Evolutionary conservation across 2,797 vertebrate species (phyloP).

Genomic region (Mareca penelope): DNA sequence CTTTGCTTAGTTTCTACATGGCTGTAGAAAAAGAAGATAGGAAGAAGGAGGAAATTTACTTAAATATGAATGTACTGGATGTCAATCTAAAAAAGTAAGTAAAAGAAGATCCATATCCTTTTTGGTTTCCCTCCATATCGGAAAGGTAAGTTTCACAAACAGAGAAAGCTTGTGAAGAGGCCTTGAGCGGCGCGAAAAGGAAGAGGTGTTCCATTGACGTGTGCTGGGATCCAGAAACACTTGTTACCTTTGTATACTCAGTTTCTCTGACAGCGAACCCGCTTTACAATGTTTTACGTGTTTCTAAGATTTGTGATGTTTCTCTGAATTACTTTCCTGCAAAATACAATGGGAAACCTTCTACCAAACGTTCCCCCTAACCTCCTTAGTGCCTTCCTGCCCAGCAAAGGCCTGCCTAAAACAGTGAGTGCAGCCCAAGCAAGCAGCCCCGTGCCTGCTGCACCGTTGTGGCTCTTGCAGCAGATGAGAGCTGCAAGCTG

Average conservation of each 20-base stretch:
- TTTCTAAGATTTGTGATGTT: not conserved
- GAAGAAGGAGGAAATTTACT: not conserved
- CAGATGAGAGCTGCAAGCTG: not conserved
- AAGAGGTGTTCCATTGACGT: not conserved
- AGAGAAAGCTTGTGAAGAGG: not conserved
- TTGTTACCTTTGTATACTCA: accelerated
- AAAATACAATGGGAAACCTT: not conserved
- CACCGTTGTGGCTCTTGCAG: accelerated
- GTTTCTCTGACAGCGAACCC: not conserved
- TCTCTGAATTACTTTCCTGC: not conserved
- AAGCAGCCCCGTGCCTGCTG: accelerated
- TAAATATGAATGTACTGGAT: not conserved
- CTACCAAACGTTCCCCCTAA: not conserved
- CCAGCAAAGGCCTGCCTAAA: not conserved
- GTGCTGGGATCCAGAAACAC: not conserved
- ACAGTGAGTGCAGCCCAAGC: accelerated
- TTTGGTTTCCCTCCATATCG: not conserved
- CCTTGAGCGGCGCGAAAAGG: not conserved
- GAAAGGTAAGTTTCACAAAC: not conserved
- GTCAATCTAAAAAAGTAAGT: not conserved
- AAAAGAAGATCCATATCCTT: not conserved
- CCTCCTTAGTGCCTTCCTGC: not conserved
- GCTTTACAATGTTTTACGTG: not conserved
- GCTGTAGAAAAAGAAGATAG: not conserved
- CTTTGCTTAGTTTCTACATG: no score